Conservation (phyloP, 2,888 invertebrate genomes). For the Heliconius aoede region DNA sequence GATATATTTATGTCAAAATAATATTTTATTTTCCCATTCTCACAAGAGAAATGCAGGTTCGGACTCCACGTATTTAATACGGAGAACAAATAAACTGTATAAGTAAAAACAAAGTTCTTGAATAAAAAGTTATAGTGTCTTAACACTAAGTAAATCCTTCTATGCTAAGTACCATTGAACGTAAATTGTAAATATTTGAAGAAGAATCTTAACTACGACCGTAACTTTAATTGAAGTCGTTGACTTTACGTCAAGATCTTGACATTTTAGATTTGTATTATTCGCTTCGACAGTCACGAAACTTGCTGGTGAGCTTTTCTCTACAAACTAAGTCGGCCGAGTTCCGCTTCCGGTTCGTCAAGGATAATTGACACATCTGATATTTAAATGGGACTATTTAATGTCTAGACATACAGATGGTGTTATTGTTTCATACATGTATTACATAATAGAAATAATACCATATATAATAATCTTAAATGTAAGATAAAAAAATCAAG, state of each 20-base stretch:
- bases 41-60: no score
- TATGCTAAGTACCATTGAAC: background rate
- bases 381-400: background rate
- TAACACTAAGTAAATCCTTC: no score
- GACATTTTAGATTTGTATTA: constrained; percentile 66
- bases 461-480: no score
- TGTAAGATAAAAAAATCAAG: no score
- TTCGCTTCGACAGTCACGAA: constrained; percentile 55
- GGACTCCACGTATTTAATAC: no score
- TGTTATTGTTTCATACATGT: no score
- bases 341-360: constrained; percentile 71
- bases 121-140: no score
- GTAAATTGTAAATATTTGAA: background rate
- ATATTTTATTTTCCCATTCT: background rate
- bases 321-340: constrained; percentile 58
- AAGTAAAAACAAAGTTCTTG: background rate
- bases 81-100: no score
- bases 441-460: no score
- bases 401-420: background rate
- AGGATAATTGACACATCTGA: constrained; percentile 48
- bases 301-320: constrained; percentile 62
- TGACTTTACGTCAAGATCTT: constrained; percentile 56
- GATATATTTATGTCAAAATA: background rate
- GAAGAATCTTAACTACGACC: constrained; percentile 21
- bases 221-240: constrained; percentile 33